Evolutionary conservation across 2,797 vertebrate species (phyloP).

Genomic region (Scyliorhinus canicula): DNA sequence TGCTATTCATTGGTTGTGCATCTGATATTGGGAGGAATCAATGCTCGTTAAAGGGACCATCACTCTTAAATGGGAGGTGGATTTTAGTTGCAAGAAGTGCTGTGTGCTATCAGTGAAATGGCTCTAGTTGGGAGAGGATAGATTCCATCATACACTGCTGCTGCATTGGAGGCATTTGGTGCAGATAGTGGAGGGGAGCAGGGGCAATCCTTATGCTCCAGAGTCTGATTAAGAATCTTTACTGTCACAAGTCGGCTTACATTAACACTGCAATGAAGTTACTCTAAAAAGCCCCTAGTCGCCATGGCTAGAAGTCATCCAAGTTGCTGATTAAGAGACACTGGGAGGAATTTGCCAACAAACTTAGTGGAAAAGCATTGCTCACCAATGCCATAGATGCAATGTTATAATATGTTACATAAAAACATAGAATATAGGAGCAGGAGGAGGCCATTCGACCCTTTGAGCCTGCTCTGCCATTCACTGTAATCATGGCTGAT

Average conservation of each 20-base stretch:
- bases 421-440: no score
- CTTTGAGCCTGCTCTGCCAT: no score
- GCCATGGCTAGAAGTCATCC: no score
- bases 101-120: no score
- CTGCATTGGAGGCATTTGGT: neutral
- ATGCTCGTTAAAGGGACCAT: neutral
- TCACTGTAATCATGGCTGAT: no score
- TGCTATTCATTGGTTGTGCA: no score
- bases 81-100: neutral
- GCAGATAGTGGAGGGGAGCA: neutral
- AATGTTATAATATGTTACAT: neutral
- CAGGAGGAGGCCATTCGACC: no score
- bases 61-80: neutral
- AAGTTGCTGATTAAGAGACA: neutral
- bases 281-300: no score
- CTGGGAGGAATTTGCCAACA: neutral
- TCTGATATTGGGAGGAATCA: neutral
- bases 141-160: neutral
- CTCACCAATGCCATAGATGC: neutral
- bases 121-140: neutral
- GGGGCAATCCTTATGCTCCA: no score
- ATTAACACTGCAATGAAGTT: no score
- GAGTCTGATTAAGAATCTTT: no score
- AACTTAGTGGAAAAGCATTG: neutral
- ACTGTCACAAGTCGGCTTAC: no score